Evolutionary conservation across 92 coral and sea anemone species (phyloP), one percentile per base, ranked within the genome.

Genomic region (Ricordea florida): DNA sequence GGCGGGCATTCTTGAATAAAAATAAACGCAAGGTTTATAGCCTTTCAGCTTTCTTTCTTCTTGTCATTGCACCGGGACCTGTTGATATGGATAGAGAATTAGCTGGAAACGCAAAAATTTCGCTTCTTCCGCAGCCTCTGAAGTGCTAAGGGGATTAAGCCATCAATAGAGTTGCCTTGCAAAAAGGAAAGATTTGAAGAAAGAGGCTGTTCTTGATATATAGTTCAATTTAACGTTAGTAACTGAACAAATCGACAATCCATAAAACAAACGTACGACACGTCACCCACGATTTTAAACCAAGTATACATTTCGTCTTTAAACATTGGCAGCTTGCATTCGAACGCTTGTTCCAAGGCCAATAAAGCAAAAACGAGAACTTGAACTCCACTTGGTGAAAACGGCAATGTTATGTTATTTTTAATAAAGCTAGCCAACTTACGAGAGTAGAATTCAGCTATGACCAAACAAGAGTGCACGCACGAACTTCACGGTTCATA

Each of bases 1-100:
- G 13, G 70, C 90, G 18, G 94, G 91, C 94, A 84, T 84, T 5
- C 35, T 84, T 29, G 28, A 31, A 17, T 70, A 32, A 55, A 53
- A 25, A 10, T 1, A 55, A 41, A 27, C 20, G 28, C 29, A 40
- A 7, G 31, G 7, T 35, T 13, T n/a, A n/a, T n/a, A n/a, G n/a
- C 26, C 21, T 8, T 17, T 21, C 10, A 21, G 17, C 40, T 36
- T 23, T 23, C 67, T 49, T 37, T 55, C 22, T 41, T n/a, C 20
- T 70, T 26, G 3, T 24, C 77, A 70, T 70, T 27, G 48, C 21
- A 4, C 10, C 37, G 55, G 32, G 60, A 70, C 77, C 77, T 70
- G 65, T 38, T 37, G 37, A 27, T 38, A 41, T n/a, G n/a, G n/a
- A n/a, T n/a, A 36, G 3, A 3, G 13, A 69, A 70, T 36, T 65